Percentiles rank a stretch among this genome's conserved stretches.
Evolutionary conservation across 1,140 invertebrate genomes (phyloP).

Genomic region (Drosophila suzukii): DNA sequence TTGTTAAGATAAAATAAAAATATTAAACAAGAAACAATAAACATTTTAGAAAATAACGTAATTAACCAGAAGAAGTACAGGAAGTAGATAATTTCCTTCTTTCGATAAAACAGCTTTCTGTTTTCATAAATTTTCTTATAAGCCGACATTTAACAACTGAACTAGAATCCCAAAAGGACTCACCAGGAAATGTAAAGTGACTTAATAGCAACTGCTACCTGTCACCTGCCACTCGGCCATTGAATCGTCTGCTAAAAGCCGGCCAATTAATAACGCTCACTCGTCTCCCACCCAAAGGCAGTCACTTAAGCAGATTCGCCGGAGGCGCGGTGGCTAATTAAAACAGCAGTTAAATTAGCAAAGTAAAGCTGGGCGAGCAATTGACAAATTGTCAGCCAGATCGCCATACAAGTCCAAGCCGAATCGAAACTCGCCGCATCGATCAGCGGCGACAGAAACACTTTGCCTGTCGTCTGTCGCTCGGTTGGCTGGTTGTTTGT

Average conservation of each 20-base stretch:
- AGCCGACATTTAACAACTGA: no score
- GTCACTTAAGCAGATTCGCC: conserved; percentile 6
- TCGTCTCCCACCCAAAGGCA: conserved; percentile 4
- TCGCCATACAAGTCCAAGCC: conserved; percentile 6
- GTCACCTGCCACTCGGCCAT: conserved; percentile 1
- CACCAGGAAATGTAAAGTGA: not conserved
- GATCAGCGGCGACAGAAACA: conserved; percentile 51
- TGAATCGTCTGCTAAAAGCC: conserved; percentile 6
- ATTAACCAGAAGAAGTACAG: no score
- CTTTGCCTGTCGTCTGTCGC: conserved; percentile 42
- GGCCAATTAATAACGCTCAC: conserved; percentile 18
- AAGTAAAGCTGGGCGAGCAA: conserved; percentile 45
- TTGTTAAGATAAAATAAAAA: no score
- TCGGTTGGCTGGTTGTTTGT: not conserved
- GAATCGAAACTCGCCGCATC: conserved; percentile 40
- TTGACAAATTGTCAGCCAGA: conserved; percentile 53
- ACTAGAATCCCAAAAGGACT: not conserved
- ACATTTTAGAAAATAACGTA: no score
- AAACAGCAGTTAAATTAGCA: conserved; percentile 56
- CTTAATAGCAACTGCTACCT: not conserved
- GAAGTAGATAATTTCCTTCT: no score
- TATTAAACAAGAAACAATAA: no score
- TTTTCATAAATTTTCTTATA: no score
- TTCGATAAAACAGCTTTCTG: no score
- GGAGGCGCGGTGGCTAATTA: conserved; percentile 40